phyloP scores from a whole-genome alignment of 2,888 invertebrate genomes.

The Catocala nupta region DNA sequence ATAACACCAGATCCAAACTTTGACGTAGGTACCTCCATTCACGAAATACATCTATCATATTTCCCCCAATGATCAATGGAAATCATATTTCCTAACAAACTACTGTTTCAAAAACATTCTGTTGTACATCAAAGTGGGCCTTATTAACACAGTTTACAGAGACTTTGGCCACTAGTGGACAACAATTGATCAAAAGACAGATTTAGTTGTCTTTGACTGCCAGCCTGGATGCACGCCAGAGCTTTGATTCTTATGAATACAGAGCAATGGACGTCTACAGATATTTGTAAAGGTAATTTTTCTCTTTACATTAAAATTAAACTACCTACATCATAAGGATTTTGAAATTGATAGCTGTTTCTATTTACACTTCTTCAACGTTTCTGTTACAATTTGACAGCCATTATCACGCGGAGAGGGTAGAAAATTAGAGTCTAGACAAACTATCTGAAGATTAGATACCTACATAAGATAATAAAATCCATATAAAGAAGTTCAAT shows the following conservation, averaged over 20 bases:
- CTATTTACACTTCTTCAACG: no score
- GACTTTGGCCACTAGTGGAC: slow-evolving; percentile 51
- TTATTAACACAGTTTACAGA: slow-evolving; percentile 43
- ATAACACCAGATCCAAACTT: slow-evolving; percentile 5
- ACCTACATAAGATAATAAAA: no score
- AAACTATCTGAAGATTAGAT: no score
- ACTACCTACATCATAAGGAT: no score
- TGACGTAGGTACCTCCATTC: background rate
- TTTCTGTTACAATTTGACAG: no score
- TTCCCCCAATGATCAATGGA: slow-evolving; percentile 43
- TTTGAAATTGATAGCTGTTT: no score
- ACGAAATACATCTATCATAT: slow-evolving; percentile 29
- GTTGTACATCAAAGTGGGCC: slow-evolving; percentile 48
- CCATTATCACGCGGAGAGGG: no score
- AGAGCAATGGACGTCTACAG: slow-evolving; percentile 53
- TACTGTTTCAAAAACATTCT: slow-evolving; percentile 49
- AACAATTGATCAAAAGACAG: slow-evolving; percentile 69
- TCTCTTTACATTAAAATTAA: no score
- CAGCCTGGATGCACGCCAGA: slow-evolving; percentile 65
- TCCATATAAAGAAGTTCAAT: no score
- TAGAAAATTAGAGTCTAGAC: no score
- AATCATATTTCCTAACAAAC: slow-evolving; percentile 44
- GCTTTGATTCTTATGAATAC: slow-evolving; percentile 68
- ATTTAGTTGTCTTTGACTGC: slow-evolving; percentile 67
- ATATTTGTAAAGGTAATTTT: slow-evolving; percentile 19